Percentiles rank a stretch among this genome's conserved stretches.
phyloP scores from a whole-genome alignment of 1,140 invertebrate genomes.

The Cryptotermes secundus region DNA sequence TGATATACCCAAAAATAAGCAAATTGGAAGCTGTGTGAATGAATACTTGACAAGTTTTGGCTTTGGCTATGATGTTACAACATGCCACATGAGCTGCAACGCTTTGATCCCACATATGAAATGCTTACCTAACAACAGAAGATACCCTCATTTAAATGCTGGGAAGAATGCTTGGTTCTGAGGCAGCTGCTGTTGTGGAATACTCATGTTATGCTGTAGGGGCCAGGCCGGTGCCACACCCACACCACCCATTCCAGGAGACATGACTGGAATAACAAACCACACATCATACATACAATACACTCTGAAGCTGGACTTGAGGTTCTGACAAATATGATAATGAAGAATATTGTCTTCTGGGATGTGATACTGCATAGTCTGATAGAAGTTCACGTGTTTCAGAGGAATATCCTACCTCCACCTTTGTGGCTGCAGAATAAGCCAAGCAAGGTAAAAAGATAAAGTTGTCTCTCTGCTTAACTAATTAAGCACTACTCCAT shows the following conservation, averaged over 20 bases:
- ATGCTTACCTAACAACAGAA: background rate
- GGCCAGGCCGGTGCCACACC: background rate
- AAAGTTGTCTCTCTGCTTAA: no score
- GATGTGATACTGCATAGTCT: no score
- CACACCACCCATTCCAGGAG: background rate
- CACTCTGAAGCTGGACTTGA: no score
- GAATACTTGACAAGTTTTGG: background rate
- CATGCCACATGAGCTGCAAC: background rate
- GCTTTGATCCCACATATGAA: background rate
- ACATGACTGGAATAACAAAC: background rate
- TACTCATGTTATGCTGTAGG: background rate
- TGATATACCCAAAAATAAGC: background rate
- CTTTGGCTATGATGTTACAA: background rate
- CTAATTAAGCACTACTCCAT: no score
- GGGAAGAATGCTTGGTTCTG: conserved; percentile 21
- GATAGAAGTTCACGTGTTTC: no score
- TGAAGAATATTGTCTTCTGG: no score
- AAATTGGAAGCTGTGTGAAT: background rate
- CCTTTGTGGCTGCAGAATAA: no score
- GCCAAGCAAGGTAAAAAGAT: no score
- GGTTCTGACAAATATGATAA: no score
- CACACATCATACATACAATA: no score
- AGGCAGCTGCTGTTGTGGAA: background rate
- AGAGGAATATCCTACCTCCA: no score
- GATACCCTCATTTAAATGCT: conserved; percentile 27